Percentiles rank a stretch among this genome's conserved stretches.
phyloP scores from a whole-genome alignment of 1,140 invertebrate species.

The Formica exsecta region DNA sequence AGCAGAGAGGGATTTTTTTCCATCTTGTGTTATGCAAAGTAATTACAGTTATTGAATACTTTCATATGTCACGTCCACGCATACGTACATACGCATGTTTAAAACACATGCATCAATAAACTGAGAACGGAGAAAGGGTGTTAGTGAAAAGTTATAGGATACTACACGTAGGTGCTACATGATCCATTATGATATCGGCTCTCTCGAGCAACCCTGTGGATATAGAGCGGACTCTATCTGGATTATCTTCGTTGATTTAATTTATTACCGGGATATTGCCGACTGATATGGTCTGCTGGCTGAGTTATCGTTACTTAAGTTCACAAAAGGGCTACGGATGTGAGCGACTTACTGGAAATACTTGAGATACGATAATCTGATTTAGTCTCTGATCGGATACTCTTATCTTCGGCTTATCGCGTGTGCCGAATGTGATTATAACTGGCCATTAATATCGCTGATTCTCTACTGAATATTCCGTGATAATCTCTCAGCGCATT shows the following conservation, averaged over 20 bases:
- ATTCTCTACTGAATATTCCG: neutral
- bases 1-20: neutral
- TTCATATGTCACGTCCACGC: neutral
- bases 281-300: conserved; percentile 75
- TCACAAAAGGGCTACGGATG: conserved; percentile 69
- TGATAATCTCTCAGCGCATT: neutral
- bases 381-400: conserved; percentile 59
- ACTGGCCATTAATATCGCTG: conserved; percentile 34
- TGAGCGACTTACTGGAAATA: conserved; percentile 73
- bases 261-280: conserved; percentile 84
- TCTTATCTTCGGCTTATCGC: conserved; percentile 70
- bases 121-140: neutral
- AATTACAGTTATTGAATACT: neutral
- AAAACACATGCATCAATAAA: neutral
- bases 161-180: conserved; percentile 28
- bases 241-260: conserved; percentile 85
- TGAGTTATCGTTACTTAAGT: conserved; percentile 80
- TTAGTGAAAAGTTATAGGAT: conserved; percentile 35
- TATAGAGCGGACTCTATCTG: conserved; percentile 80
- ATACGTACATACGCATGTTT: conserved; percentile 10
- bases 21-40: neutral
- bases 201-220: conserved; percentile 75
- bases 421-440: conserved; percentile 52
- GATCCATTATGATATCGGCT: conserved; percentile 79
- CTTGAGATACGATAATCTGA: conserved; percentile 70